A percentile compares a stretch with the other conserved stretches of the same genome.
Evolutionary conservation across 2,888 invertebrate genomes (phyloP).

Genomic region (Pyrrhosoma nymphula): DNA sequence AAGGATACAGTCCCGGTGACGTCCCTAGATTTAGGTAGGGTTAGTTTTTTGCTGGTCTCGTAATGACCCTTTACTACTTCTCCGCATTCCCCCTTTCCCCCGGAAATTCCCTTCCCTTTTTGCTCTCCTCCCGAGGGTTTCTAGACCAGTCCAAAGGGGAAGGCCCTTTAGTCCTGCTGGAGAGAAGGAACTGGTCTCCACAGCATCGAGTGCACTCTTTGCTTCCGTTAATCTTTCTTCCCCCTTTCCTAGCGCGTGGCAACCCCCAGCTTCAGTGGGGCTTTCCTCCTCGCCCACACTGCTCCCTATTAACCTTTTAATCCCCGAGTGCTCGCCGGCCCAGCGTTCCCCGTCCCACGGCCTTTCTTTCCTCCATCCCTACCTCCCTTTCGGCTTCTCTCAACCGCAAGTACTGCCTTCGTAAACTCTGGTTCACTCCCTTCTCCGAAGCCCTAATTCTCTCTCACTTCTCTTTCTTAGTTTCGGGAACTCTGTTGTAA

Average conservation of each 20-base stretch:
- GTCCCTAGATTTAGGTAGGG: not conserved
- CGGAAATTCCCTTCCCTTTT: not conserved
- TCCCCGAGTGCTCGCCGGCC: not conserved
- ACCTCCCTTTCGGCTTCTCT: not conserved
- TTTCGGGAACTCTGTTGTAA: not conserved
- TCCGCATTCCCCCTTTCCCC: not conserved
- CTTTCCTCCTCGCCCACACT: not conserved
- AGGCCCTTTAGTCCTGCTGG: too few relatives aligned
- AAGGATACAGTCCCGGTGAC: constrained; percentile 20
- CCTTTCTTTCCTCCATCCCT: not conserved
- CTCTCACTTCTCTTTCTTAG: not conserved
- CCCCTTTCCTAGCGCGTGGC: not conserved
- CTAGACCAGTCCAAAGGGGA: too few relatives aligned
- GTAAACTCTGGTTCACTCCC: not conserved
- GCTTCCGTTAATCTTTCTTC: not conserved
- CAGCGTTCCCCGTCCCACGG: not conserved
- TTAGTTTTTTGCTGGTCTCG: not conserved
- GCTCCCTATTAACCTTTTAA: constrained; percentile 14
- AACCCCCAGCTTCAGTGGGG: not conserved
- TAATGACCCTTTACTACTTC: not conserved
- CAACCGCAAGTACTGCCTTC: not conserved
- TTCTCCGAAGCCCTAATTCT: not conserved
- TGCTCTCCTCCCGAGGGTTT: not conserved
- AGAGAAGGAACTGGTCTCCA: too few relatives aligned
- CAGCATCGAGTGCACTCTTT: not conserved